Conservation (phyloP, 2,113 vertebrate species). For the Aphelocoma coerulescens region DNA sequence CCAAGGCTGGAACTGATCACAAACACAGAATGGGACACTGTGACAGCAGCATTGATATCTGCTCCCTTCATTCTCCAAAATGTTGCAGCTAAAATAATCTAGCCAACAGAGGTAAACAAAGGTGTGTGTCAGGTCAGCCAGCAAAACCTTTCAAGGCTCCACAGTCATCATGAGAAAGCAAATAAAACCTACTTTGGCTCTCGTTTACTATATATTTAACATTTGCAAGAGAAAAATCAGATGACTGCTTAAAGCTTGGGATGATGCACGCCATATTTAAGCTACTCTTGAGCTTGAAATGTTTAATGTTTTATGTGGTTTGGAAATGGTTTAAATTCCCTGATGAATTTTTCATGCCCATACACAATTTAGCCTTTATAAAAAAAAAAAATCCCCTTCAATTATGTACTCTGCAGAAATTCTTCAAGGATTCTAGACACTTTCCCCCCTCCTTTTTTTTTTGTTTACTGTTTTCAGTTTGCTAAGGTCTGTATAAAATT, state of each 20-base stretch:
- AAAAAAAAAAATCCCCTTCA: constrained; percentile 33
- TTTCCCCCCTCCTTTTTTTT: accelerated
- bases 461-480: neutral
- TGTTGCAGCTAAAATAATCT: neutral
- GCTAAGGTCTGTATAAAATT: neutral
- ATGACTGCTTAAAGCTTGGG: constrained; percentile 2
- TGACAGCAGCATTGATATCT: neutral
- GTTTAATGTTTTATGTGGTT: constrained; percentile 51
- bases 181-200: neutral
- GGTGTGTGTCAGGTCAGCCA: neutral
- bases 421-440: neutral
- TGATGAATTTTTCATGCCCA: constrained; percentile 46
- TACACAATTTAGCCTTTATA: constrained; percentile 43
- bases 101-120: neutral
- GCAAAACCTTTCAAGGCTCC: neutral
- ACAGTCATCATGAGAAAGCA: neutral
- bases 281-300: constrained; percentile 18
- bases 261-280: constrained; percentile 39
- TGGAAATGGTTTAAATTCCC: constrained; percentile 57
- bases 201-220: neutral
- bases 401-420: constrained; percentile 29
- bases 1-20: neutral
- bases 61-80: neutral
- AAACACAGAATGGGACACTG: neutral
- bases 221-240: constrained; percentile 23